Base-by-base conservation (phyloP, 2,888 invertebrate species). In the Watsonalla binaria region DNA sequence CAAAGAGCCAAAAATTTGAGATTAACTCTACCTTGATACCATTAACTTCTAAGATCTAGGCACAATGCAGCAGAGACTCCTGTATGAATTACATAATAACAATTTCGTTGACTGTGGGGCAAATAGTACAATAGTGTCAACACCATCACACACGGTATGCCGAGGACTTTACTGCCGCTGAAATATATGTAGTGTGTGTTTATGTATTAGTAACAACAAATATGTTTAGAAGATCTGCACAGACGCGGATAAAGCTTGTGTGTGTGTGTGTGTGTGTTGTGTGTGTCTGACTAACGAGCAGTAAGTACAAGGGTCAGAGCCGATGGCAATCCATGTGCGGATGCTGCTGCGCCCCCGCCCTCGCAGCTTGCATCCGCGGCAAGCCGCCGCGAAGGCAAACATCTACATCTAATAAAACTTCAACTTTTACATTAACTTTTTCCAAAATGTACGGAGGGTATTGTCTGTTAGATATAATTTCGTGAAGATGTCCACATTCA, bases 1-100 rank as follows among this genome's bases (percentile, higher is more conserved):
- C 86, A 90, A 90, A 90, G 90, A 90, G 90, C 90, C 89, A 89
- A 90, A 89, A 86, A 86, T 87, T 83, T 90, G 90, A 90, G 90
- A 90, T 90, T 87, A 86, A 88, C 83, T 87, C 90, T 90, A 90
- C 89, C 86, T 88, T 88, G 86, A 89, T 88, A 90, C 88, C 84
- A 86, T 88, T 90, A 90, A 90, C 84, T 83, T 90, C 91, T 91
- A 91, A 90, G 87, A 90, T 91, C 91, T 91, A 91, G 91, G 91
- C 91, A 91, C 91, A 90, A 90, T 91, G 89, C 91, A 90, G 90
- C 90, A 90, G 90, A 90, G 86, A 90, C 88, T 90, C 90, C 90
- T 90, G 91, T 91, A 90, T 86, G 86, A 83, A 85, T 84, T 85
- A 84, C 81, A 86, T 87, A 87, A 87, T 84, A 86, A 84, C 84